These are phyloP conservation scores for Ochlodes sylvanus DNA, from an alignment of 2,888 invertebrate genomes.

Conservation along the genomic window DNA sequence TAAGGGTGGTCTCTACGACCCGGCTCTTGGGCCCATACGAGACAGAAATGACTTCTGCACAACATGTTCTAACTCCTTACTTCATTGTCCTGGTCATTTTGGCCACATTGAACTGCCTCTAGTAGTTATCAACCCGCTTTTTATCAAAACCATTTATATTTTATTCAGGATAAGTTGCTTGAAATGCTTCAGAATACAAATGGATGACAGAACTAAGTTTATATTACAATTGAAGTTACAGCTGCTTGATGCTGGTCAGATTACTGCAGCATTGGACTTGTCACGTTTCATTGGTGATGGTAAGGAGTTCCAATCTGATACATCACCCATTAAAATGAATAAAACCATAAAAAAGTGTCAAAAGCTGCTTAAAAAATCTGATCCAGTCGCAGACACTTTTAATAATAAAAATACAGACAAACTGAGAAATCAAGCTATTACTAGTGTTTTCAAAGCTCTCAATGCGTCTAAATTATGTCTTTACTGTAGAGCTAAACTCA, in stretches of 20 bases:
- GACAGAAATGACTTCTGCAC: constrained; percentile 89
- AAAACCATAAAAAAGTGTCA: constrained; percentile 72
- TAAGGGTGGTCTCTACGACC: constrained; percentile 96
- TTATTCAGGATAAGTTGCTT: constrained; percentile 89
- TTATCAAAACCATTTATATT: constrained; percentile 89
- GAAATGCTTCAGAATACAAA: constrained; percentile 88
- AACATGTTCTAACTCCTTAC: constrained; percentile 89
- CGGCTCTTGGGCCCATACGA: constrained; percentile 88
- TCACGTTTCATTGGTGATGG: constrained; percentile 73
- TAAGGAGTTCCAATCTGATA: constrained; percentile 62
- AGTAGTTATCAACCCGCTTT: constrained; percentile 95
- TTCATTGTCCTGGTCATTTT: constrained; percentile 95
- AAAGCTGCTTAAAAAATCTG: constrained; percentile 63
- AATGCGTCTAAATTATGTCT: constrained; percentile 79
- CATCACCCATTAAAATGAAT: constrained; percentile 73
- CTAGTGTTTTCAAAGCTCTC: constrained; percentile 73
- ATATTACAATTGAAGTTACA: constrained; percentile 88
- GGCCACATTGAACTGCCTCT: constrained; percentile 97
- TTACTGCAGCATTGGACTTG: constrained; percentile 89
- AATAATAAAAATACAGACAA: constrained; percentile 80
- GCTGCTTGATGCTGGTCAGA: constrained; percentile 89
- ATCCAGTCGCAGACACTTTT: constrained; percentile 63
- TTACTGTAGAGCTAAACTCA: constrained; percentile 79
- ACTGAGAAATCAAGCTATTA: constrained; percentile 73
- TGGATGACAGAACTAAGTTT: constrained; percentile 76